Evolutionary conservation across 1,140 invertebrate species (phyloP).

Genomic region (Pollicipes pollicipes): DNA sequence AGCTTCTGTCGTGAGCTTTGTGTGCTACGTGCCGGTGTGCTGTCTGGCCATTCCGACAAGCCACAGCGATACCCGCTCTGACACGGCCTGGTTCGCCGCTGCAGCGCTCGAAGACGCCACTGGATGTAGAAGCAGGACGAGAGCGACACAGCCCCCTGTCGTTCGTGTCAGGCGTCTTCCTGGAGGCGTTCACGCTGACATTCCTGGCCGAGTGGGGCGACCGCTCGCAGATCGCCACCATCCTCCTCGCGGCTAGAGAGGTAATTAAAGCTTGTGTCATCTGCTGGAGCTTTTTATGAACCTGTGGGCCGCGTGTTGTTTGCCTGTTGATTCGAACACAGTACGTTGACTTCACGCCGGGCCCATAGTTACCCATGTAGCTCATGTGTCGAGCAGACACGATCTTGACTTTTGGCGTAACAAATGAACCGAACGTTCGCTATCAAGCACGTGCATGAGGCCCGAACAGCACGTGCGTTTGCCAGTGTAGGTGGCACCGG

Average conservation of each 20-base stretch:
- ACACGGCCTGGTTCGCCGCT: too few relatives aligned
- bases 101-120: conserved; percentile 20
- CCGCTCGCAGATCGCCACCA: conserved; percentile 88
- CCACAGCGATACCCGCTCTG: too few relatives aligned
- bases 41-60: too few relatives aligned
- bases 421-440: too few relatives aligned
- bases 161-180: conserved; percentile 41
- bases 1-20: too few relatives aligned
- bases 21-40: too few relatives aligned
- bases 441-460: too few relatives aligned
- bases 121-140: background rate
- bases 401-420: too few relatives aligned
- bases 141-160: conserved; percentile 35
- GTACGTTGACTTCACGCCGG: background rate
- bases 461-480: too few relatives aligned
- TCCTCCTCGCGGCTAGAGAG: conserved; percentile 83
- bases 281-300: background rate
- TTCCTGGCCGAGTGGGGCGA: conserved; percentile 99
- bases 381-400: conserved; percentile 28
- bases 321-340: background rate
- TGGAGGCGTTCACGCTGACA: conserved; percentile 87
- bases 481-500: too few relatives aligned
- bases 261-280: conserved; percentile 53
- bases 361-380: too few relatives aligned
- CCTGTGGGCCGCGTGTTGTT: background rate